Evolutionary conservation across 2,797 vertebrate genomes (phyloP).

Genomic region (Selene dorsalis): DNA sequence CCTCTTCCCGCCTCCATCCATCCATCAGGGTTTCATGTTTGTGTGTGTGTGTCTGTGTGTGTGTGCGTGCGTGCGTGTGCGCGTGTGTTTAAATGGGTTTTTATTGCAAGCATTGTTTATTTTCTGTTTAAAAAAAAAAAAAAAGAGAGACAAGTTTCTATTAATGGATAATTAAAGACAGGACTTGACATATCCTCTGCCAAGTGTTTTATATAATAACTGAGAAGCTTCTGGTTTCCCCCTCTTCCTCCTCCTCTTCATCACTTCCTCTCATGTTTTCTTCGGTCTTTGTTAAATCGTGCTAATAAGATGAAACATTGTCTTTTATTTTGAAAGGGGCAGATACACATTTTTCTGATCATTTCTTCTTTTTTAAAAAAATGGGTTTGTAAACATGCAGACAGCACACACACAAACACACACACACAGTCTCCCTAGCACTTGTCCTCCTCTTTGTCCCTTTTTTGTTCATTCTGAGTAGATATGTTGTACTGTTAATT

Average conservation of each 20-base stretch:
- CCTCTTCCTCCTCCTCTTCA: neutral
- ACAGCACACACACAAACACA: constrained; percentile 32
- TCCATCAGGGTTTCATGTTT: constrained; percentile 55
- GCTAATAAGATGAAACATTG: constrained; percentile 28
- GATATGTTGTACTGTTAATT: constrained; percentile 82
- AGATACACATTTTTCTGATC: constrained; percentile 46
- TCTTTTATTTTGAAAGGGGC: constrained; percentile 22
- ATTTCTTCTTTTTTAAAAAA: constrained; percentile 47
- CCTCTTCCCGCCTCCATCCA: constrained; percentile 29
- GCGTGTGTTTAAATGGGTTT: constrained; percentile 69
- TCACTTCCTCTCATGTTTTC: constrained; percentile 14
- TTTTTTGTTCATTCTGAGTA: constrained; percentile 69
- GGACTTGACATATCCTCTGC: constrained; percentile 65
- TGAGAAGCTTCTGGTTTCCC: constrained; percentile 7
- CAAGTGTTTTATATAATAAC: constrained; percentile 80
- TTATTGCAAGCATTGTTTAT: constrained; percentile 71
- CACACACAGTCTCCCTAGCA: constrained; percentile 55
- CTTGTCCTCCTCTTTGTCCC: constrained; percentile 51
- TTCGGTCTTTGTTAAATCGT: constrained; percentile 48
- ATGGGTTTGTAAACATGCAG: constrained; percentile 65
- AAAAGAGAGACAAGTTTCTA: constrained; percentile 59
- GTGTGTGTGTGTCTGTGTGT: constrained; percentile 48
- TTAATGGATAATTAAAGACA: constrained; percentile 67
- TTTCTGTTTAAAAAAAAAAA: constrained; percentile 61
- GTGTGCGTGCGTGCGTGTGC: constrained; percentile 39